phyloP scores from a whole-genome alignment of 2,888 invertebrate genomes.

The Xanthorhoe spadicearia region DNA sequence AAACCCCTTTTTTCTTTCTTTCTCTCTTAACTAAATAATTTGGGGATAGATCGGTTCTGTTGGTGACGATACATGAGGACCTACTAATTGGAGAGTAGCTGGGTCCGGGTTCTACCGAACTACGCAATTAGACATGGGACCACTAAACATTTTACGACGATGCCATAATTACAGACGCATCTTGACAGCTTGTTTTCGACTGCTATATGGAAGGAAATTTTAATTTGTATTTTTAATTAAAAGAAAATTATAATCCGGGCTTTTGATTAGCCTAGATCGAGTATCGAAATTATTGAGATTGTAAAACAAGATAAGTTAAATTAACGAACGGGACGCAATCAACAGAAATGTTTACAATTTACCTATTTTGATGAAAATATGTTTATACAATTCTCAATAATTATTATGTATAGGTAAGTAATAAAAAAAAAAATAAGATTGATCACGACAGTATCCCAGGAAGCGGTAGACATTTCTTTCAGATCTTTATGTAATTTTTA shows the following conservation, averaged over 20 bases:
- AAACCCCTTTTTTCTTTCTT: too few species aligned
- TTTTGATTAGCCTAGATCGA: constrained; percentile 40
- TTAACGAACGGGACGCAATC: constrained; percentile 27
- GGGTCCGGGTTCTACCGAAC: constrained; percentile 42
- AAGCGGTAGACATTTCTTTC: too few species aligned
- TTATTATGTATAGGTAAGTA: too few species aligned
- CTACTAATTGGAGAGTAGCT: constrained; percentile 58
- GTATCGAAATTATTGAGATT: constrained; percentile 36
- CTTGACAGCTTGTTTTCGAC: constrained; percentile 39
- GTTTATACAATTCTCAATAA: too few species aligned
- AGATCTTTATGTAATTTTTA: too few species aligned
- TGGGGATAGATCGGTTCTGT: constrained; percentile 2
- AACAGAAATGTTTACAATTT: constrained; percentile 18
- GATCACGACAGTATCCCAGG: too few species aligned
- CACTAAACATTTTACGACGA: constrained; percentile 42
- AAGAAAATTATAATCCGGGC: constrained; percentile 43
- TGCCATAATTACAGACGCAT: constrained; percentile 43
- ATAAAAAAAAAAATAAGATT: too few species aligned
- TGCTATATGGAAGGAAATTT: constrained; percentile 44
- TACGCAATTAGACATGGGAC: constrained; percentile 48
- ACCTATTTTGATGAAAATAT: constrained; percentile 5
- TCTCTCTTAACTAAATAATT: too few species aligned
- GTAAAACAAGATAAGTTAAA: constrained; percentile 28
- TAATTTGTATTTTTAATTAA: constrained; percentile 48
- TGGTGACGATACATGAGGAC: constrained; percentile 12